Evolutionary conservation across 2,113 vertebrate genomes (phyloP), one percentile per base, ranked within the genome.

Genomic region (Scartelaos histophorus): DNA sequence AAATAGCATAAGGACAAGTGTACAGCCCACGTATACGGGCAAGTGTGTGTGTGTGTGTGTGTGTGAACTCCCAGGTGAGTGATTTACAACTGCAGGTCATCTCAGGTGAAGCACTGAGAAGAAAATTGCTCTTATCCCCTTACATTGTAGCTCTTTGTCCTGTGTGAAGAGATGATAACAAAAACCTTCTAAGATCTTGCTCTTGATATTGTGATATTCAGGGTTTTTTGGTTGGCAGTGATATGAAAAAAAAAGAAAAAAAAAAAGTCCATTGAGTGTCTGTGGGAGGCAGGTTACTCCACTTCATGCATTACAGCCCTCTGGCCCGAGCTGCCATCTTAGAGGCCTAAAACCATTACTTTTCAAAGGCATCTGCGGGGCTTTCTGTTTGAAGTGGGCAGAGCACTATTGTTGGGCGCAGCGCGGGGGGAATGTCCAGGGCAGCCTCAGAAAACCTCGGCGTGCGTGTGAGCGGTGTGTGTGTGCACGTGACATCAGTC

Each of bases 401-500:
- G 76, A 67, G 88, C 83, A 85, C 56, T 85, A 92, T 93, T 91
- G 88, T 90, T 87, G 84, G 76, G 76, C 84, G 87, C 86, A 77
- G n/a, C 82, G 87, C 85, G 80, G 83, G 92, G 56, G 90, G 90
- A 91, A 89, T 87, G 87, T 87, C 82, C 89, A 91, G 86, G 86
- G 86, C 85, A 89, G 86, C 87, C 87, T 90, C 81, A 43, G 85
- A 85, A 86, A 58, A 58, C 56, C 22, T 81, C 77, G 84, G 78
- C 88, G 85, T 82, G 79, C 78, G 35, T 81, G 81, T 79, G 86
- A 82, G 82, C 17, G 88, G 80, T 70, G 24, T 15, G 56, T 15
- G 56, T 66, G 87, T 73, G 90, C 88, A 12, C 67, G 83, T 91
- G 92, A 93, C 94, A 93, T 93, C 93, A 93, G 91, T 94, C 93